Evolutionary conservation across 1,140 invertebrate species (phyloP).

Genomic region (Contarinia nasturtii): DNA sequence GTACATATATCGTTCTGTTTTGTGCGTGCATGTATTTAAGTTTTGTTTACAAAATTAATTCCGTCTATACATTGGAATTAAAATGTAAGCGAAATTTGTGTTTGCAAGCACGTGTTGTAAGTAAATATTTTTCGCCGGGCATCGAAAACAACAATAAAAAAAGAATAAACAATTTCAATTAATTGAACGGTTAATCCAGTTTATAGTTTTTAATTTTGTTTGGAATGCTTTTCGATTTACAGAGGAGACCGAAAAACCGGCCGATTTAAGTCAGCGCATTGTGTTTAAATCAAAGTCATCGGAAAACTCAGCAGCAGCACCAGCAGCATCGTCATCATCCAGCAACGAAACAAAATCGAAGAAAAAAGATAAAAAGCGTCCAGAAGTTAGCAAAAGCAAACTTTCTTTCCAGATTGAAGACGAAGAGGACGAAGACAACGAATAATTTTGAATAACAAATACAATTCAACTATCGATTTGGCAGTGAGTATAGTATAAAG

Average conservation of each 20-base stretch:
- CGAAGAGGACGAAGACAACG: neutral
- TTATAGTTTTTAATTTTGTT: neutral
- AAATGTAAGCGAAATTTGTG: neutral
- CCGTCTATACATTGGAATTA: neutral
- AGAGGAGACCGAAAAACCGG: slow-evolving; percentile 17
- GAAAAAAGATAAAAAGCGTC: neutral
- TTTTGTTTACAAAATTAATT: too few relatives aligned
- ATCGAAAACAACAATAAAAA: neutral
- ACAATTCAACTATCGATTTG: neutral
- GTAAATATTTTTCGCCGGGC: neutral
- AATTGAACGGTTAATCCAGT: neutral
- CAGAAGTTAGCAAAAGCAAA: neutral
- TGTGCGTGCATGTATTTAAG: too few relatives aligned
- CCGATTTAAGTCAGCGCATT: slow-evolving; percentile 17
- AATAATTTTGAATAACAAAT: neutral
- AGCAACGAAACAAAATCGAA: neutral
- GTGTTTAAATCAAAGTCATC: slow-evolving; percentile 13
- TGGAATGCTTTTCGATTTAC: slow-evolving; percentile 1
- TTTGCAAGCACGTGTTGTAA: neutral
- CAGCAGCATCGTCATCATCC: neutral
- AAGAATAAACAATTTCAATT: neutral
- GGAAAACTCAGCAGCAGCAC: slow-evolving; percentile 5
- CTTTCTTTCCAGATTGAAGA: slow-evolving; percentile 1
- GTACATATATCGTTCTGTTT: too few relatives aligned
- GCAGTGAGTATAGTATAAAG: neutral